Evolutionary conservation across 2,888 invertebrate genomes (phyloP), one percentile per base, ranked within the genome.

Genomic region (Hedychridium roseum): DNA sequence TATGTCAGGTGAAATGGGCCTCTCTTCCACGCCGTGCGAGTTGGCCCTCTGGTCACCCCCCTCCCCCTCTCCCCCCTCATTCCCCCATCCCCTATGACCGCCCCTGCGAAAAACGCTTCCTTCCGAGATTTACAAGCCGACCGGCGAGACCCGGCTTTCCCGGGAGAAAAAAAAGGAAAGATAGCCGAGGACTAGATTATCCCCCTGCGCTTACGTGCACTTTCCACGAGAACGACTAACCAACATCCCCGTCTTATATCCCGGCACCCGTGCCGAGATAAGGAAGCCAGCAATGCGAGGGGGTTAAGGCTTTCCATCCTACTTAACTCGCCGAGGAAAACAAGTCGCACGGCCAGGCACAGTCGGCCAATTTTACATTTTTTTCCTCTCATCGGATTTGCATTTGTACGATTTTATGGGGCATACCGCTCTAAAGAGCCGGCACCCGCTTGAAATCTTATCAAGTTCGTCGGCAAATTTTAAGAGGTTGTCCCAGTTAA

Each of bases 1-100:
- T 68, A 67, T 58, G 66, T 74, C 68, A 68, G 65, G 42, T 51
- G 50, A 55, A 60, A 62, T 42, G 54, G 52, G 54, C 41, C 61
- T 58, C 47, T 26, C 20, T 44, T 36, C 30, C 39, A 38, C 12
- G 31, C 36, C 31, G n/a, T n/a, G n/a, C n/a, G n/a, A n/a, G n/a
- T n/a, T 48, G 43, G 26, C 43, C 53, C 31, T 46, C 44, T 46
- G 41, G 46, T 46, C 43, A 42, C 44, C 43, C 7, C 7, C 37
- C 44, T 32, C 57, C 44, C 31, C 32, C 34, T 21, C 20, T 28
- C 30, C 18, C 14, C 7, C n/a, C n/a, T n/a, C n/a, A 34, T 60
- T 43, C 31, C 32, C 34, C 26, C 20, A 27, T 35, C 18, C 14
- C 7, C n/a, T n/a, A n/a, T n/a, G n/a, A 14, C 12, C 27, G 11